Percentiles rank a stretch among this genome's conserved stretches.
Conservation (phyloP, 2,797 vertebrate genomes). For the Anabacerthia variegaticeps region DNA sequence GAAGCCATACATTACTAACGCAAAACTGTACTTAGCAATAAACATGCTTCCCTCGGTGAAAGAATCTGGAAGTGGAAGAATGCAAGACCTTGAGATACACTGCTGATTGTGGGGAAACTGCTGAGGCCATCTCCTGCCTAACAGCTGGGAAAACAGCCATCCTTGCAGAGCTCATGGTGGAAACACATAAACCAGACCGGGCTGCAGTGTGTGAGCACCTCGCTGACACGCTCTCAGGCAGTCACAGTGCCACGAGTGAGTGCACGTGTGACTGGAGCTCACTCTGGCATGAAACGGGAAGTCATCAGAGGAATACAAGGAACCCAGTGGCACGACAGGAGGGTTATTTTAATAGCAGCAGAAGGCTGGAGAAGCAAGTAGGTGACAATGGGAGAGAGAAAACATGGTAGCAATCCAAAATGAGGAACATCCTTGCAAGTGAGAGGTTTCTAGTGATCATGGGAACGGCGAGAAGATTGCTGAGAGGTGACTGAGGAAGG, state of each 20-base stretch:
- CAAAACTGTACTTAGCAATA: slow-evolving; percentile 33
- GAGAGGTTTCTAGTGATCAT: not conserved
- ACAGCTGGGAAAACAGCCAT: slow-evolving; percentile 14
- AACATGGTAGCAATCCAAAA: not conserved
- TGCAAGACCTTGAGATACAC: slow-evolving; percentile 58
- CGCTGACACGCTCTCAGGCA: not conserved
- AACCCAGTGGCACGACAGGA: not conserved
- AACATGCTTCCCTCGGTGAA: slow-evolving; percentile 41
- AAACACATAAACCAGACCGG: not conserved
- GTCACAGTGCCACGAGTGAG: not conserved
- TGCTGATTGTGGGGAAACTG: slow-evolving; percentile 10
- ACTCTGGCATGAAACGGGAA: not conserved
- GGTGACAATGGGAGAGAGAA: not conserved
- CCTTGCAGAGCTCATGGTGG: not conserved
- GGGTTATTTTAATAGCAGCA: not conserved
- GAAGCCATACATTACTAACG: slow-evolving; percentile 35
- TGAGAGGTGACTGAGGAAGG: not conserved
- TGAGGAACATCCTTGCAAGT: not conserved
- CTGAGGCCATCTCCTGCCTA: not conserved
- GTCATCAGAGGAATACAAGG: fast-evolving
- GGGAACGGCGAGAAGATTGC: not conserved
- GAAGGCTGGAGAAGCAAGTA: not conserved
- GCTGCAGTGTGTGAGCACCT: not conserved
- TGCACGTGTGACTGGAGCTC: fast-evolving
- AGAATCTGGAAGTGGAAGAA: slow-evolving; percentile 46